These are phyloP conservation scores for Yponomeuta evonymella DNA, from an alignment of 2,888 invertebrate genomes.

Conservation along the genomic window DNA sequence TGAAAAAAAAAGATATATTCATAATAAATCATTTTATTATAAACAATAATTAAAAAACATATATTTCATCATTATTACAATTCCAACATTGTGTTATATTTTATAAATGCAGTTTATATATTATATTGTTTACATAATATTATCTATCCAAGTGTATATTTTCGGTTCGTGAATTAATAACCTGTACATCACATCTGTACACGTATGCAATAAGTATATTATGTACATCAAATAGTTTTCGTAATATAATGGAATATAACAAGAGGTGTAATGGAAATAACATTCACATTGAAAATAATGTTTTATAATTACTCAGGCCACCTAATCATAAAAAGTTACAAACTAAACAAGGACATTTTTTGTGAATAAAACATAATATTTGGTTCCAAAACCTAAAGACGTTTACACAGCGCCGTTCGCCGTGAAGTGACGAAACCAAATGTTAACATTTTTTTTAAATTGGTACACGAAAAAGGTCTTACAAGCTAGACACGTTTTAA, in stretches of 20 bases:
- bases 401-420: not conserved
- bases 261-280: constrained; percentile 33
- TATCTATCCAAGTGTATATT: constrained; percentile 9
- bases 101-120: constrained; percentile 64
- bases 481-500: no score
- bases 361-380: constrained; percentile 5
- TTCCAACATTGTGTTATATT: constrained; percentile 56
- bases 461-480: no score
- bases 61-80: constrained; percentile 52
- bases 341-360: constrained; percentile 12
- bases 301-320: constrained; percentile 17
- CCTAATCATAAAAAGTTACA: constrained; percentile 14
- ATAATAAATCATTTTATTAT: constrained; percentile 71
- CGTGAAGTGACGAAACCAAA: no score
- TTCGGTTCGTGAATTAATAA: not conserved
- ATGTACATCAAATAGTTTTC: constrained; percentile 5
- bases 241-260: constrained; percentile 12
- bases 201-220: constrained; percentile 7
- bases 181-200: constrained; percentile 15
- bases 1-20: constrained; percentile 28
- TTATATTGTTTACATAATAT: constrained; percentile 18
- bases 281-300: constrained; percentile 18
- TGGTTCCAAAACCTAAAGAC: not conserved
- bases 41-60: constrained; percentile 72
- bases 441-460: no score